Conservation (phyloP, 1,140 invertebrate species). For the Drosophila kepulauana region DNA sequence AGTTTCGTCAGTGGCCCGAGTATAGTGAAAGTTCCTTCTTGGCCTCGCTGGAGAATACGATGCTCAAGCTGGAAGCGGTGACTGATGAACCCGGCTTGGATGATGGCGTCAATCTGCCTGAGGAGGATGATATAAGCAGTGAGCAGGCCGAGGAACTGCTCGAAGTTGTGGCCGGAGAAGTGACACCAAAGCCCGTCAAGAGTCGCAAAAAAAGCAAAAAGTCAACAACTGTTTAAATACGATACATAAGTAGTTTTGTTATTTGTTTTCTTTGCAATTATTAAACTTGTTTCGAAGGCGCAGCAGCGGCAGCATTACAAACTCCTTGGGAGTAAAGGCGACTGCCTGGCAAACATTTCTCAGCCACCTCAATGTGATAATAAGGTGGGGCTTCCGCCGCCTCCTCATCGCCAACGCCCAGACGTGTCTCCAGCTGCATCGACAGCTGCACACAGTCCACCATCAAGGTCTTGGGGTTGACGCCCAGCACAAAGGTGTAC, state of each 20-base stretch:
- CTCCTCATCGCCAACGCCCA: constrained; percentile 60
- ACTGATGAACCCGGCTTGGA: constrained; percentile 71
- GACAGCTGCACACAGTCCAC: constrained; percentile 85
- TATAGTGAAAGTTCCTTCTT: constrained; percentile 87
- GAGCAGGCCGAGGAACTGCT: constrained; percentile 56
- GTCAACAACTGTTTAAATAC: constrained; percentile 18
- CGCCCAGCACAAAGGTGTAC: constrained; percentile 81
- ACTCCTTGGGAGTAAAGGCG: constrained; percentile 51
- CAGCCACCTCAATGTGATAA: constrained; percentile 61
- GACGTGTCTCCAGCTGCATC: constrained; percentile 65
- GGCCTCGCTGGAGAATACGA: constrained; percentile 86
- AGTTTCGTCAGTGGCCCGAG: constrained; percentile 87
- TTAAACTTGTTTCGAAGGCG: not conserved
- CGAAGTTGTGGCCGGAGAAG: constrained; percentile 28
- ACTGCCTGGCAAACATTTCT: constrained; percentile 73
- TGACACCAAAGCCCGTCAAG: constrained; percentile 10
- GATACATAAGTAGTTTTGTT: constrained; percentile 41
- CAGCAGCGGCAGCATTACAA: constrained; percentile 11
- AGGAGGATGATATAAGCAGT: constrained; percentile 71
- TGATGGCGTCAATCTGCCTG: constrained; percentile 60
- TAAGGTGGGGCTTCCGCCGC: constrained; percentile 43
- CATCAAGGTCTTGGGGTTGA: constrained; percentile 85
- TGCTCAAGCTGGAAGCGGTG: constrained; percentile 75
- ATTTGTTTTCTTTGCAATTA: constrained; percentile 25
- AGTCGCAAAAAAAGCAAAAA: constrained; percentile 39